Percentiles rank a stretch among this genome's conserved stretches.
phyloP scores from a whole-genome alignment of 2,797 vertebrate species.

The Spinus olivaceus region DNA sequence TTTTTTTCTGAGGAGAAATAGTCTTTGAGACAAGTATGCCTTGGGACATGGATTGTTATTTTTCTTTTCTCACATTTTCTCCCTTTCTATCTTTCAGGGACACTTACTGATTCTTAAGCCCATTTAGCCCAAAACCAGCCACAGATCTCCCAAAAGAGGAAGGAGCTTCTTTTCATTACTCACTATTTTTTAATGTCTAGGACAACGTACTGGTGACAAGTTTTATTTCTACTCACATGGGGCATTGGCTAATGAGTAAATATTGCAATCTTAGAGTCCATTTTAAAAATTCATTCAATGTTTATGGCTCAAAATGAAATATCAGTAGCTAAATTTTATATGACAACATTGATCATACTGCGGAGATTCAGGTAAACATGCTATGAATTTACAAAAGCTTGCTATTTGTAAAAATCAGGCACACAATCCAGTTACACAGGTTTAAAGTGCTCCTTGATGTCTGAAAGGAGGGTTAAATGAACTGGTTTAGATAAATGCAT shows the following conservation, averaged over 20 bases:
- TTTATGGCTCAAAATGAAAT: conserved; percentile 2
- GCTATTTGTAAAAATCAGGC: not conserved
- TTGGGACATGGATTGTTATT: not conserved
- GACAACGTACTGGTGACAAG: not conserved
- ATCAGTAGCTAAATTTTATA: not conserved
- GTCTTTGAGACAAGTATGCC: not conserved
- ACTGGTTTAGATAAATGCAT: not conserved
- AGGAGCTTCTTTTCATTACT: not conserved
- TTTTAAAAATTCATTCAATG: not conserved
- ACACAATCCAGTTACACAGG: not conserved
- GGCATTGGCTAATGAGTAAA: not conserved
- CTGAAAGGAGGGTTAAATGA: not conserved
- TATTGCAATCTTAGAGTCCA: not conserved
- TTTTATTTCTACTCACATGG: not conserved
- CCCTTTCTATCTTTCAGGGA: not conserved
- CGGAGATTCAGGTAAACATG: not conserved
- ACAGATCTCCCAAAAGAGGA: not conserved
- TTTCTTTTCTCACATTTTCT: not conserved
- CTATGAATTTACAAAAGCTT: not conserved
- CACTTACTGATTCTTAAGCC: not conserved
- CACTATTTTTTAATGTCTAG: not conserved
- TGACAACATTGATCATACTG: not conserved
- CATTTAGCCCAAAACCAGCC: not conserved
- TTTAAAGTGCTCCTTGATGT: not conserved
- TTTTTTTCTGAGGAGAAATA: not conserved